Evolutionary conservation across 2,113 vertebrate genomes (phyloP).

Genomic region (Beaufortia kweichowensis): DNA sequence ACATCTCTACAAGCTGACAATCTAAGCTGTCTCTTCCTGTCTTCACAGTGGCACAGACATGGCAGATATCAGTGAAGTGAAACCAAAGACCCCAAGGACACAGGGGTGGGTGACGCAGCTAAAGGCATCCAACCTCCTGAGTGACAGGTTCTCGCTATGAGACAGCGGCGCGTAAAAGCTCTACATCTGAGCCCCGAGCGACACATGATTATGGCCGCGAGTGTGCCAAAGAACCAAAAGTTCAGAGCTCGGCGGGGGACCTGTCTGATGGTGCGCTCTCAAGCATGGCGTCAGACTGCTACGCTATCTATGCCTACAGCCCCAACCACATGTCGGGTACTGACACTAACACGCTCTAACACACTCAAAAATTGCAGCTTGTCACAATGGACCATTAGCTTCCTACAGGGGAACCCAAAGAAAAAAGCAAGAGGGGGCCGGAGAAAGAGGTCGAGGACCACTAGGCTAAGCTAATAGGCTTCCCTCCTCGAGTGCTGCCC

Average conservation of each 20-base stretch:
- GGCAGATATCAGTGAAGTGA: conserved; percentile 39
- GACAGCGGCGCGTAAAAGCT: conserved; percentile 54
- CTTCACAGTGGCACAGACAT: conserved; percentile 20
- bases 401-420: conserved; percentile 36
- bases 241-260: conserved; percentile 66
- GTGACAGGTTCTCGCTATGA: conserved; percentile 55
- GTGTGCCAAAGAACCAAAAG: conserved; percentile 44
- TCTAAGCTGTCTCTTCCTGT: conserved; percentile 33
- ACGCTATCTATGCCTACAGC: conserved; percentile 39
- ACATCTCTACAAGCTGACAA: conserved; percentile 34
- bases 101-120: conserved; percentile 4
- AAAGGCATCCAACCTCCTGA: conserved; percentile 25
- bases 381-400: conserved; percentile 38
- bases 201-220: neutral
- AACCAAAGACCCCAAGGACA: conserved; percentile 41
- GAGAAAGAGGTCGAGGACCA: neutral
- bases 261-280: conserved; percentile 58
- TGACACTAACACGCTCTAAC: conserved; percentile 34
- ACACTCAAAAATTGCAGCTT: conserved; percentile 26
- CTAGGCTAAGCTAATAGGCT: conserved; percentile 37
- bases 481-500: conserved; percentile 8
- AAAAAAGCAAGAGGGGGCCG: conserved; percentile 4
- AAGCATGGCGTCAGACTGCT: conserved; percentile 32
- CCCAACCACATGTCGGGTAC: conserved; percentile 11
- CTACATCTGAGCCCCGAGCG: conserved; percentile 50